Evolutionary conservation across 2,797 vertebrate species (phyloP), one percentile per base, ranked within the genome.

Genomic region (Artibeus jamaicensis): DNA sequence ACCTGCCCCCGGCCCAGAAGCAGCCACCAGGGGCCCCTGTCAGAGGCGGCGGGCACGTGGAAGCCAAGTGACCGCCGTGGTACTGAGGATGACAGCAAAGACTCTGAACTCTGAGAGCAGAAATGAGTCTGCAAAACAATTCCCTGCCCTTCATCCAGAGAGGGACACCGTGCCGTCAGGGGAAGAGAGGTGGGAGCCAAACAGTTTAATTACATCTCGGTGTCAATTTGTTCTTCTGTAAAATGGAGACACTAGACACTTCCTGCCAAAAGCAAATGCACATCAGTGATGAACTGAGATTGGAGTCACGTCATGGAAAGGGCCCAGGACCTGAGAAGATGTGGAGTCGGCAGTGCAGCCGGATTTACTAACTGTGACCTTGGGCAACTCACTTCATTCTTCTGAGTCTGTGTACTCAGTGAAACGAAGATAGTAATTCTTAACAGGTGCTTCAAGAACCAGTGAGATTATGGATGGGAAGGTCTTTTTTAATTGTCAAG

Each of bases 191-290:
- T 48, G n/a, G 46, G 57, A 84, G 57, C 62, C 81, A 77, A 18
- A 48, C 50, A 1, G 4, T 65, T 16, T 77, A 55, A 37, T 76
- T 76, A 68, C 32, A 37, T 71, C 37, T 74, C 50, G 65, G 48
- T 24, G 32, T 85, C 90, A 65, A 37, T 85, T 57, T 76, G 42
- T 95, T 77, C 34, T 82, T 82, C 88, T 88, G 46, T 71, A 68
- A 91, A 53, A 71, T 44, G 73, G 68, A 92, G 62, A 77, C 46
- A 4, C 29, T 14, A 77, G 21, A 57, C 26, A 3, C 18, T 95
- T 86, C 53, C 53, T 91, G 86, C 37, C 79, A 55, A 90, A 59
- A 67, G 19, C 32, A 73, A 76, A 50, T n/a, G 22, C 34, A 73
- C 84, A 15, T 4, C 9, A 22, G 65, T 34, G 32, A 86, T 24